These are phyloP conservation scores for Edolisoma coerulescens DNA, from an alignment of 2,113 vertebrate genomes.

Conservation along the genomic window DNA sequence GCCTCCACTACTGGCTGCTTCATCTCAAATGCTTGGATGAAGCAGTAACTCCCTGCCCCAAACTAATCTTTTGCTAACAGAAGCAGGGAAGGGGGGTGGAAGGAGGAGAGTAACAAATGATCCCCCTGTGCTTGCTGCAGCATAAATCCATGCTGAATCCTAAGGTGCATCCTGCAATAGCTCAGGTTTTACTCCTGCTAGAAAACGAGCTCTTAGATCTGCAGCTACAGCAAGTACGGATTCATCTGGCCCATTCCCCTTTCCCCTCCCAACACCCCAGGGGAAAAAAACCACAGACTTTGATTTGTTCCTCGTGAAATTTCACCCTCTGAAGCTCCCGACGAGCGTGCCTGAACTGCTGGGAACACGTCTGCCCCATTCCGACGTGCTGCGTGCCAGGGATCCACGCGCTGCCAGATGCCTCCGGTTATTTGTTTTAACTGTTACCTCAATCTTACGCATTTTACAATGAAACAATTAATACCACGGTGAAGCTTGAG, in stretches of 20 bases:
- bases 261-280: neutral
- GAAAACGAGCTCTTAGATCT: neutral
- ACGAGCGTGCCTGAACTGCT: conserved; percentile 19
- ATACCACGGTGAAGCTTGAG: neutral
- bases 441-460: conserved; percentile 28
- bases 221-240: neutral
- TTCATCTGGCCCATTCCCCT: neutral
- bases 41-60: neutral
- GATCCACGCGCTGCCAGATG: conserved; percentile 6
- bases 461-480: conserved; percentile 41
- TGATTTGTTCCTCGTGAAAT: conserved; percentile 9
- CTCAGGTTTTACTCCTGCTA: neutral
- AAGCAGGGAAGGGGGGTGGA: neutral
- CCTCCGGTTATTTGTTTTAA: conserved; percentile 58
- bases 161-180: neutral
- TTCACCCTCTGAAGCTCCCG: conserved; percentile 14
- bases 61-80: neutral
- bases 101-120: neutral
- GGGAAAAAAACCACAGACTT: conserved; percentile 6
- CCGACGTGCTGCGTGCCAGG: neutral
- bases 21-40: neutral
- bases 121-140: neutral
- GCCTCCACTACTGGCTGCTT: neutral
- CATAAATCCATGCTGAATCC: neutral
- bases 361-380: conserved; percentile 35